A percentile compares a stretch with the other conserved stretches of the same genome.
These are phyloP conservation scores for Xerus inauris DNA, from an alignment of 2,113 vertebrate genomes.

Conservation along the genomic window DNA sequence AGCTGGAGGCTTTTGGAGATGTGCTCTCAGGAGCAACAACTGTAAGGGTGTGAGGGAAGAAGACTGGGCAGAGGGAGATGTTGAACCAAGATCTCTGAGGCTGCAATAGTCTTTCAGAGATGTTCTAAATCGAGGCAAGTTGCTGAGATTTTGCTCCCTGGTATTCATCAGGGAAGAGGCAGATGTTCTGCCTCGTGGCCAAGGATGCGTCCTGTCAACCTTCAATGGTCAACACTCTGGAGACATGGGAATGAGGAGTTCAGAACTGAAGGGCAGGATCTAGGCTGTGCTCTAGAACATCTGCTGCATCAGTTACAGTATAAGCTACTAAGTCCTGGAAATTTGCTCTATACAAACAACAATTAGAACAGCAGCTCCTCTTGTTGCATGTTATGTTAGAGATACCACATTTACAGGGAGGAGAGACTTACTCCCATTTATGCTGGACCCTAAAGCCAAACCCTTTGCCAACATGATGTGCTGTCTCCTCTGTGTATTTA, in stretches of 20 bases:
- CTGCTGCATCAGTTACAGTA: too few relatives aligned
- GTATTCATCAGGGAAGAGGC: background rate
- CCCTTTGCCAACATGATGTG: background rate
- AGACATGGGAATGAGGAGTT: background rate
- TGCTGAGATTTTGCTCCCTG: background rate
- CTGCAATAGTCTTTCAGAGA: background rate
- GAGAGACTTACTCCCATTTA: background rate
- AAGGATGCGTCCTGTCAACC: background rate
- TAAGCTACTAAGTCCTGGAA: background rate
- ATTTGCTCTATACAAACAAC: background rate
- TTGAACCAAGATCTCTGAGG: background rate
- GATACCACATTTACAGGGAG: background rate
- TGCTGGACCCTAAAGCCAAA: background rate
- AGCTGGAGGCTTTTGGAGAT: background rate
- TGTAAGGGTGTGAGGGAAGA: background rate
- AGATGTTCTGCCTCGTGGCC: background rate
- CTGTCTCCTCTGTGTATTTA: background rate
- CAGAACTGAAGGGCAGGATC: background rate
- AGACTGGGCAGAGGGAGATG: background rate
- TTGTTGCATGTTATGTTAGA: accelerated
- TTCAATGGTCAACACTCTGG: background rate
- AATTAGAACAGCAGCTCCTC: background rate
- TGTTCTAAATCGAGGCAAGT: background rate
- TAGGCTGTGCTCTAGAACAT: accelerated
- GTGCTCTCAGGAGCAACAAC: background rate